Evolutionary conservation across 2,888 invertebrate genomes (phyloP), one percentile per base, ranked within the genome.

Genomic region (Cheilosia grossa): DNA sequence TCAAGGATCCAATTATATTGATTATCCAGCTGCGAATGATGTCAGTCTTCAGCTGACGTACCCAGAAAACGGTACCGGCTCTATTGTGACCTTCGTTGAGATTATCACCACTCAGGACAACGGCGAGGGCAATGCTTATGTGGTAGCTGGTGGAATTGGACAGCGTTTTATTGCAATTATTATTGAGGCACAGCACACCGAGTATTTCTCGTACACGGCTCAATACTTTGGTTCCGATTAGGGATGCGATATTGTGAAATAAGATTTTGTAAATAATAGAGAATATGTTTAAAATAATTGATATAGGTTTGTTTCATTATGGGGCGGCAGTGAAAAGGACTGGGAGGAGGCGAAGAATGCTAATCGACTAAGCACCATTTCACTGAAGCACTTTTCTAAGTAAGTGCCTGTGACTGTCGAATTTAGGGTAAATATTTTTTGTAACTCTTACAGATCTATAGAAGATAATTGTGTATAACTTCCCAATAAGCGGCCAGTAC

Each of bases 121-220:
- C 33, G 87, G 53, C 19, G 87, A 88, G 2, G 92, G 92, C 49
- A 90, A 89, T 74, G 91, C 91, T n/a, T 91, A 89, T 80, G 89
- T 92, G 3, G 89, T 90, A 2, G 89, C 89, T 19, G 92, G 92
- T 27, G 91, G 92, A 79, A 90, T 92, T 87, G 91, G 91, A 2
- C 89, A 90, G 72, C 89, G 90, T 30, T 89, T 87, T 67, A 90
- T 92, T 24, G 88, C 89, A 4, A 88, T 92, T 77, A 87, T 90
- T 40, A 73, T 92, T 58, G 92, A 91, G 85, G 90, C 91, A 17
- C 87, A 87, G 49, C 87, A 89, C 73, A 91, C 91, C 21, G 66
- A 86, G 2, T 88, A 87, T 61, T 91, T 91, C 77, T 83, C 88
- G 30, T 91, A 91, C 74, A 90, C 88, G 70, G 89, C 90, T 1